Evolutionary conservation across 1,140 invertebrate genomes (phyloP), one percentile per base, ranked within the genome.

Genomic region (Diabrotica virgifera): DNA sequence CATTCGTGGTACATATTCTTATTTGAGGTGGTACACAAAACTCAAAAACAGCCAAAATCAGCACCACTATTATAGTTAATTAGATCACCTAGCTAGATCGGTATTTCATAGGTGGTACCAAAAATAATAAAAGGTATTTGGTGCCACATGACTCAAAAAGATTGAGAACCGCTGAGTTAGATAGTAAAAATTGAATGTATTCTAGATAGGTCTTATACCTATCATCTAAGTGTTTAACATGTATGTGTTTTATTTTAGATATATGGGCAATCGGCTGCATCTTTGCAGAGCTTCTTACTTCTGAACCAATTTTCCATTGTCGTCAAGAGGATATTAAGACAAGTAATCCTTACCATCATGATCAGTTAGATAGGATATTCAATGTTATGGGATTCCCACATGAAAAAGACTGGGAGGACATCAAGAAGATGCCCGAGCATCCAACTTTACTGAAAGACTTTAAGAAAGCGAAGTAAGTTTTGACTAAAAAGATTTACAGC

Each of bases 201-300:
- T n/a, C n/a, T n/a, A n/a, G n/a, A n/a, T n/a, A n/a, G n/a, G n/a
- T n/a, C n/a, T n/a, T n/a, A n/a, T n/a, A n/a, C n/a, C n/a, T n/a
- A n/a, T n/a, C n/a, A n/a, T n/a, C n/a, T 46, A 46, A 46, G 40
- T 46, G 2, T 46, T 46, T 46, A 9, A 10, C n/a, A 10, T 46
- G 11, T 46, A 46, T 8, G 4, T 46, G 40, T 50, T 54, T 56
- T 59, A 56, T 64, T 66, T 53, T 84, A 93, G 97, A 99, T 85
- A 99, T 99, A 71, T 99, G 98, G 98, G 98, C 98, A 1, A 99
- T 99, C 80, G 98, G 98, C 9, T 99, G 98, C 81, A 99, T 99
- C 79, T 99, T 99, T 86, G 96, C 96, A 10, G 96, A 98, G 79
- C 79, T 98, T 9, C 81, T 98, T 62, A 97, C 95, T 7, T 98